Conservation (phyloP, 1,140 invertebrate genomes). For the Heliothis subflexa region DNA sequence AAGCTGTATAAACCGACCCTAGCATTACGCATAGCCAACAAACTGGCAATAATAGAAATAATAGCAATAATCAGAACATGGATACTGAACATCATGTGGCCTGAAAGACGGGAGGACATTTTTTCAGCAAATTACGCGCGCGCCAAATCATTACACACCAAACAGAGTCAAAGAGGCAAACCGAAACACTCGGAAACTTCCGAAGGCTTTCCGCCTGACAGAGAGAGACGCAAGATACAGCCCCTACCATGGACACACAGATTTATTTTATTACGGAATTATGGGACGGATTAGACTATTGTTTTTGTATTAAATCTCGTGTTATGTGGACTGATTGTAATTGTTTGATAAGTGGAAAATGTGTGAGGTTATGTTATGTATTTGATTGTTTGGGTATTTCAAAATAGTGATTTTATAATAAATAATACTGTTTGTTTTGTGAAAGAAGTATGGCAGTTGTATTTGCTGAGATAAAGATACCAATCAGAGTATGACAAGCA, state of each 20-base stretch:
- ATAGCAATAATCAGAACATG: slow-evolving; percentile 56
- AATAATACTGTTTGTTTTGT: too few relatives aligned
- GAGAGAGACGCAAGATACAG: slow-evolving; percentile 67
- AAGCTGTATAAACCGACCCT: slow-evolving; percentile 15
- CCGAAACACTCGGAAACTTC: slow-evolving; percentile 83
- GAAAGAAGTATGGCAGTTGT: too few relatives aligned
- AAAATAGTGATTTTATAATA: too few relatives aligned
- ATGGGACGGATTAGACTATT: slow-evolving; percentile 20
- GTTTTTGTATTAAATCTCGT: slow-evolving; percentile 21
- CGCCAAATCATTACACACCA: slow-evolving; percentile 84
- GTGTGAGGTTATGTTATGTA: not conserved
- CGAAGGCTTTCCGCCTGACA: slow-evolving; percentile 74
- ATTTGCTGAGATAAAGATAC: too few relatives aligned
- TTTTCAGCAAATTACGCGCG: slow-evolving; percentile 81
- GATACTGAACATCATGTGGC: slow-evolving; percentile 48
- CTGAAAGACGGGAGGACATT: slow-evolving; percentile 65
- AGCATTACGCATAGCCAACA: slow-evolving; percentile 36
- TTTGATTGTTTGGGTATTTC: not conserved
- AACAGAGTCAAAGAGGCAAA: slow-evolving; percentile 84
- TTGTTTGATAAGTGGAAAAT: not conserved
- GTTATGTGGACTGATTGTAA: not conserved
- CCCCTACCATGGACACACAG: slow-evolving; percentile 64
- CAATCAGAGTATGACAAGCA: too few relatives aligned
- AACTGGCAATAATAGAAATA: slow-evolving; percentile 55
- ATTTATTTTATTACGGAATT: slow-evolving; percentile 35